These are phyloP conservation scores for Adrianichthys oophorus DNA, from an alignment of 2,797 vertebrate species.

Conservation along the genomic window DNA sequence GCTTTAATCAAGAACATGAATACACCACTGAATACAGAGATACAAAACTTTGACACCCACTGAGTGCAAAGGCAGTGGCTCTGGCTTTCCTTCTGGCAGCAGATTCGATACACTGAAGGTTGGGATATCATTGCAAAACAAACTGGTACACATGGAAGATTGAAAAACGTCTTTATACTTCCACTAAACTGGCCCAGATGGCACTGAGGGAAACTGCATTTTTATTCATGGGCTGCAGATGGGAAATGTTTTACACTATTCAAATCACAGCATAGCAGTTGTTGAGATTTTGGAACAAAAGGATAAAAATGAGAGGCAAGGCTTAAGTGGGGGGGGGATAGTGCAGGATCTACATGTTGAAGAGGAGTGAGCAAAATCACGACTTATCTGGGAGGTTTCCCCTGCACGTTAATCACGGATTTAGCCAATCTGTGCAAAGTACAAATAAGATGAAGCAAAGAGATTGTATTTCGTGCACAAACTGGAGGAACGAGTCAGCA, in stretches of 20 bases:
- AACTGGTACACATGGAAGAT: slow-evolving; percentile 47
- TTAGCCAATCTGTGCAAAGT: slow-evolving; percentile 57
- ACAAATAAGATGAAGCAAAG: slow-evolving; percentile 27
- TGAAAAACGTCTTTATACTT: slow-evolving; percentile 37
- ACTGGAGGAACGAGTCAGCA: slow-evolving; percentile 38
- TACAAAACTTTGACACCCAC: slow-evolving; percentile 26
- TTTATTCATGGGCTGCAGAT: slow-evolving; percentile 6
- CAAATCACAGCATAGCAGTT: slow-evolving; percentile 41
- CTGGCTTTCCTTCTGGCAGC: slow-evolving; percentile 44
- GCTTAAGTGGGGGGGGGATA: slow-evolving; percentile 10
- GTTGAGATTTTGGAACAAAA: slow-evolving; percentile 23
- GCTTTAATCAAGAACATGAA: slow-evolving; percentile 18
- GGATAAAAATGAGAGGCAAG: slow-evolving; percentile 32
- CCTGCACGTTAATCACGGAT: slow-evolving; percentile 33
- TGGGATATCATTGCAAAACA: slow-evolving; percentile 51
- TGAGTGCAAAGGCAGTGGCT: slow-evolving; percentile 35
- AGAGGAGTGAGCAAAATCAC: slow-evolving; percentile 19
- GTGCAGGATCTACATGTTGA: slow-evolving; percentile 10
- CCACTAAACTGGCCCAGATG: slow-evolving; percentile 41
- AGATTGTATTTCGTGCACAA: slow-evolving; percentile 6
- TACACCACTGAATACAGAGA: slow-evolving; percentile 26
- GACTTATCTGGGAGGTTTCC: slow-evolving; percentile 23
- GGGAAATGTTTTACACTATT: neutral
- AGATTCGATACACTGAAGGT: slow-evolving; percentile 38
- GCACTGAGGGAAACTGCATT: slow-evolving; percentile 23